These are phyloP conservation scores for Saccostrea glomerata DNA, from an alignment of 1,140 invertebrate genomes.

Conservation along the genomic window DNA sequence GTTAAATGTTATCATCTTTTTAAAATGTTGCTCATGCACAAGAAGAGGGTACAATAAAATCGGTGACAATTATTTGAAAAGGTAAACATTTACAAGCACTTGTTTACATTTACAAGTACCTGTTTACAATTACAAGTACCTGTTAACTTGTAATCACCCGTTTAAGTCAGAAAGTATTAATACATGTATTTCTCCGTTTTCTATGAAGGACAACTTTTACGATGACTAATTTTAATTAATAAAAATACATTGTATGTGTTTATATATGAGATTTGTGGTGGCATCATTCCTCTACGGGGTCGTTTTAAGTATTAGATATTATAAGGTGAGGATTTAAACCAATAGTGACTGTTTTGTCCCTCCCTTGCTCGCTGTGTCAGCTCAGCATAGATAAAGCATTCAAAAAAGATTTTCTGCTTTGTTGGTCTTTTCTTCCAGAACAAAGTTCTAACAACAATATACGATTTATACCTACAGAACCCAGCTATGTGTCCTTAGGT, in stretches of 20 bases:
- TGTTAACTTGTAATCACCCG: too few relatives aligned
- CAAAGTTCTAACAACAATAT: slow-evolving; percentile 22
- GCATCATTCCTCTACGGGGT: neutral
- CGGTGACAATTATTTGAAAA: too few relatives aligned
- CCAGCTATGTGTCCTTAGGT: neutral
- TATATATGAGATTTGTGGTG: neutral
- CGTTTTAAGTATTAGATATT: neutral
- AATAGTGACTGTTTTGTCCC: neutral
- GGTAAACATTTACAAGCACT: too few relatives aligned
- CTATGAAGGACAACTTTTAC: too few relatives aligned
- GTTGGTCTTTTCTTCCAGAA: neutral
- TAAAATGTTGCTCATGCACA: too few relatives aligned
- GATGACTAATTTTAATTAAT: neutral
- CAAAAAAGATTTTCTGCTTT: slow-evolving; percentile 25
- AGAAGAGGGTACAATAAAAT: too few relatives aligned
- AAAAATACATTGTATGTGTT: neutral
- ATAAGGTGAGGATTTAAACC: slow-evolving; percentile 7
- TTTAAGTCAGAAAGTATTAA: too few relatives aligned
- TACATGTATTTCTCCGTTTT: too few relatives aligned
- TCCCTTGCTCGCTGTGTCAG: neutral
- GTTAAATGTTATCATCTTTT: too few relatives aligned
- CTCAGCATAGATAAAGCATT: slow-evolving; percentile 5
- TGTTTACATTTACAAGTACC: too few relatives aligned
- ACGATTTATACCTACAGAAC: neutral
- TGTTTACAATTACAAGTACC: too few relatives aligned